These are phyloP conservation scores for Eubucco bourcierii DNA, from an alignment of 2,113 vertebrate species.

Conservation along the genomic window DNA sequence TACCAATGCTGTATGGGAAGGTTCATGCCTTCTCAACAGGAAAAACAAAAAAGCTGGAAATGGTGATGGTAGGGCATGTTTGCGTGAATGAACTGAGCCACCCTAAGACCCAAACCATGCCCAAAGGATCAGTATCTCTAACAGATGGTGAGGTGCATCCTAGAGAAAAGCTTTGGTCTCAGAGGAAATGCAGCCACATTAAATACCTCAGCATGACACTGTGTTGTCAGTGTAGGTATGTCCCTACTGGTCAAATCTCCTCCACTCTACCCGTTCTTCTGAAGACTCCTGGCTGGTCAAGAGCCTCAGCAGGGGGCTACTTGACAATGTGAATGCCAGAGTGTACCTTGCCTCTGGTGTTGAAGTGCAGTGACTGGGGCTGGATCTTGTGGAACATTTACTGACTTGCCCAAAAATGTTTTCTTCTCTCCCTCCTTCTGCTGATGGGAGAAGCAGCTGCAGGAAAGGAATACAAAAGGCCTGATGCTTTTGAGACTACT, in stretches of 20 bases:
- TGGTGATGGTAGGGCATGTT: neutral
- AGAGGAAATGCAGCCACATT: neutral
- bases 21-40: neutral
- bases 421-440: too few relatives aligned
- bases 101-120: neutral
- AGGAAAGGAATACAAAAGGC: too few relatives aligned
- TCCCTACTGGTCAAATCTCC: neutral
- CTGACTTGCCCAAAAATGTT: too few relatives aligned
- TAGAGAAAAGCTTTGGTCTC: neutral
- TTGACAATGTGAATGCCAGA: fast-evolving
- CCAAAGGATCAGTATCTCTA: neutral
- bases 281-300: neutral
- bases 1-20: neutral
- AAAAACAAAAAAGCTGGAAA: neutral
- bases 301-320: neutral
- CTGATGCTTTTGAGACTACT: too few relatives aligned
- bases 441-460: too few relatives aligned
- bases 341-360: neutral
- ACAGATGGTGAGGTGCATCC: neutral
- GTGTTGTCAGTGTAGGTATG: fast-evolving
- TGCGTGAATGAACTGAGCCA: neutral
- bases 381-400: neutral
- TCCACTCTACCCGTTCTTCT: neutral
- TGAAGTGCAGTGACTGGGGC: fast-evolving
- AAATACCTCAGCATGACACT: neutral